Percentiles rank a stretch among this genome's conserved stretches.
Conservation (phyloP, 64 coral and sea anemone genomes). For the Montipora efflorescens region DNA sequence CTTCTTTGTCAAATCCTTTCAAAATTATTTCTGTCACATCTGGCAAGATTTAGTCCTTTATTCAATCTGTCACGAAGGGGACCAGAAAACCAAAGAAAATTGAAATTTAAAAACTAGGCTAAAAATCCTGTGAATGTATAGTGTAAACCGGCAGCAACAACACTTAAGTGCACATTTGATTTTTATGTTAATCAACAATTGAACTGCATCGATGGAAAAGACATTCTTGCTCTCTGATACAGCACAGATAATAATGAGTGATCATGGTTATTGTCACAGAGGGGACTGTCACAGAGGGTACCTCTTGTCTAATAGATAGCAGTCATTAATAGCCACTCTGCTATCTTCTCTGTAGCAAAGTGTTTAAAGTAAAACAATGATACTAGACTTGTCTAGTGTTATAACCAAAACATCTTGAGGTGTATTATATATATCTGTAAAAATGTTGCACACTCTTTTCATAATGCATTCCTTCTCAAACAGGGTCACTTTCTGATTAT, state of each 20-base stretch:
- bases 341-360: background rate
- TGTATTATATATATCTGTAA: background rate
- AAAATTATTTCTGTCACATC: no score
- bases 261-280: background rate
- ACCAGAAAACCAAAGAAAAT: no score
- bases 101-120: no score
- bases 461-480: background rate
- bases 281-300: background rate
- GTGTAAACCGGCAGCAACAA: no score
- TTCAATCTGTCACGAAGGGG: no score
- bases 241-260: background rate
- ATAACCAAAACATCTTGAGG: background rate
- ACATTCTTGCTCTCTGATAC: background rate
- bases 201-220: background rate
- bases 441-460: background rate
- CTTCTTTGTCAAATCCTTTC: no score
- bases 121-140: no score
- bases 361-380: background rate
- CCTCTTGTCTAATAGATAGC: background rate
- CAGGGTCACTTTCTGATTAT: no score
- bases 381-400: no score
- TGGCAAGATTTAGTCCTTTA: no score
- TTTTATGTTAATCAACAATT: no score
- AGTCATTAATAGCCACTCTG: background rate
- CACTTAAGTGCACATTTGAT: no score